Evolutionary conservation across 1,140 invertebrate genomes (phyloP), one percentile per base, ranked within the genome.

Genomic region (Prorops nasuta): DNA sequence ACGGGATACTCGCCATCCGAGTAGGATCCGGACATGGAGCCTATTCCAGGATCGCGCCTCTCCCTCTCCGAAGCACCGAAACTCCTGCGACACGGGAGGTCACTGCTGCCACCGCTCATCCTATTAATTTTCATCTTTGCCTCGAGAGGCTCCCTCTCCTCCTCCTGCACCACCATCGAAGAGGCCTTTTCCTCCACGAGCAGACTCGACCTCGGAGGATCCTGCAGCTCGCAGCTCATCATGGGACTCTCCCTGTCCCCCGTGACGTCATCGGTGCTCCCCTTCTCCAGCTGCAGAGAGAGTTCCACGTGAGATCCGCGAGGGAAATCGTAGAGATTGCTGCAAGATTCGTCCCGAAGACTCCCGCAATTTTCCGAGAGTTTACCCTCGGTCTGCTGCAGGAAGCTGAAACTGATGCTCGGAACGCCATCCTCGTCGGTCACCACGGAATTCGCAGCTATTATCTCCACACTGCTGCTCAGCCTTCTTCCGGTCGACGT

Each of bases 391-490:
- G 35, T 36, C 0, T 53, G 56, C 0, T 54, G 56, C 16, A 70
- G 20, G 31, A 76, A 76, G 40, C 72, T 73, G 49, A 74, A 75
- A 37, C 70, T 73, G 52, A 76, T 73, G 31, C 47, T 63, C 8
- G 74, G 71, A n/a, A 74, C 36, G 1, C 71, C 74, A 35, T 71
- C 68, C 8, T 56, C 54, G 28, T 64, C 69, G 16, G 63, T 69
- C 39, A 58, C 45, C 20, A 76, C 60, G 15, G 44, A 60, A n/a
- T 67, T 62, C 34, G 56, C 60, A 8, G 72, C 72, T 2, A 67
- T 68, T 28, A 76, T 34, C 47, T 74, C 72, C 12, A 76, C 62
- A 22, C 64, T 74, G 8, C 56, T 66, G 31, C 62, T 74, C 49
- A 66, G 66, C 15, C 67, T 48, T 37, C 61, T 69, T 15, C 37